A percentile compares a stretch with the other conserved stretches of the same genome.
Evolutionary conservation across 92 coral and sea anemone genomes (phyloP).

Genomic region (Porites cylindrica): DNA sequence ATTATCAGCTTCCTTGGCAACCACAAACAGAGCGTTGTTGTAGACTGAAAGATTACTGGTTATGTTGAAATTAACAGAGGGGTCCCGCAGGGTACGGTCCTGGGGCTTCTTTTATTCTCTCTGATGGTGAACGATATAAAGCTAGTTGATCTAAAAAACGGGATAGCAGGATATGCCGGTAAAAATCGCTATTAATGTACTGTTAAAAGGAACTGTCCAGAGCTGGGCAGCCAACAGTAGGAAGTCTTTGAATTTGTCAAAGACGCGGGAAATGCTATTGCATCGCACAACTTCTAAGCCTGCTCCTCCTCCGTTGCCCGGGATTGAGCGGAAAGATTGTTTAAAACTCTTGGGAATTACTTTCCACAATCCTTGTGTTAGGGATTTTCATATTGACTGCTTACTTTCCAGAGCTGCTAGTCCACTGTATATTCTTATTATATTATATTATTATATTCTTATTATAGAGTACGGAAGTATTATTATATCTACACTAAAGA

Average conservation of each 20-base stretch:
- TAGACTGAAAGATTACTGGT: neutral
- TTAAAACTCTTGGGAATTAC: conserved; percentile 54
- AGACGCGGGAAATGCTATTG: conserved; percentile 49
- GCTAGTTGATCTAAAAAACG: conserved; percentile 29
- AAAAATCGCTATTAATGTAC: conserved; percentile 42
- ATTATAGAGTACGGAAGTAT: conserved; percentile 47
- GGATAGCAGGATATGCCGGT: conserved; percentile 36
- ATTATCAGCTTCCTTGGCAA: neutral
- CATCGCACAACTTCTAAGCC: conserved; percentile 42
- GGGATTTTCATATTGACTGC: conserved; percentile 46
- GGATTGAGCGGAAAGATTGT: conserved; percentile 43
- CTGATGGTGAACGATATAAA: conserved; percentile 39
- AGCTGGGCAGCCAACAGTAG: conserved; percentile 41
- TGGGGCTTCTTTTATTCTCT: conserved; percentile 30
- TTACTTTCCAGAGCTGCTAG: conserved; percentile 53
- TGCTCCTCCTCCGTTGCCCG: conserved; percentile 26
- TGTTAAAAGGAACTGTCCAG: conserved; percentile 28
- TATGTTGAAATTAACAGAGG: conserved; percentile 2
- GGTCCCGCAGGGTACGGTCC: neutral
- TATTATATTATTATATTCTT: too few species aligned
- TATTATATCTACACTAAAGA: conserved; percentile 60
- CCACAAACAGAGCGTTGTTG: neutral
- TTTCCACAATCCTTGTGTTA: conserved; percentile 42
- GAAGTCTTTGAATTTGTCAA: conserved; percentile 43
- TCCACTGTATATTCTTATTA: conserved; percentile 36